Conservation (phyloP, 35 echinoderm and acorn worm species). For the Diadema setosum region DNA sequence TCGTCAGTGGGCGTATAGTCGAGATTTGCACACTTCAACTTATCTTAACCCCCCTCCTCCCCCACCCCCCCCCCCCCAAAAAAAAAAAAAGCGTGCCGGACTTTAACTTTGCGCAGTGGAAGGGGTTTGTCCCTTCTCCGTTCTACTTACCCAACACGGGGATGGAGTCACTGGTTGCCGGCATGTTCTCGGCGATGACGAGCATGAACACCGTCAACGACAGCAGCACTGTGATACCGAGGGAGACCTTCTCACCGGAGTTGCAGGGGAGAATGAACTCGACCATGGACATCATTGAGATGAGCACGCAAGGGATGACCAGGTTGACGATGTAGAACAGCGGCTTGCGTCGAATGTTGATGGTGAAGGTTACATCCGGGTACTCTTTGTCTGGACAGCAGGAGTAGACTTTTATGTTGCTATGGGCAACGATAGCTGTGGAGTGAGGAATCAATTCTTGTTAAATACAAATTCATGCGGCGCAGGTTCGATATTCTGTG, state of each 20-base stretch:
- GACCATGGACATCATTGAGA: slow-evolving; percentile 89
- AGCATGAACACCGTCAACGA: slow-evolving; percentile 97
- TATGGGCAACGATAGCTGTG: slow-evolving; percentile 9
- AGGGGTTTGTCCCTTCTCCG: no score
- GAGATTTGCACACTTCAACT: no score
- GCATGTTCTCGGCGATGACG: slow-evolving; percentile 96
- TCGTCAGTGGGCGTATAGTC: no score
- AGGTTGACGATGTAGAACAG: slow-evolving; percentile 96
- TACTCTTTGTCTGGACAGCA: slow-evolving; percentile 84
- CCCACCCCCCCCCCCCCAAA: no score
- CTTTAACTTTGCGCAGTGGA: no score
- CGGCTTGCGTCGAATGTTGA: slow-evolving; percentile 70
- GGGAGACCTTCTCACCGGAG: slow-evolving; percentile 96
- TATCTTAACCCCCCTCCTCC: no score
- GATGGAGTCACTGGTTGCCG: slow-evolving; percentile 78
- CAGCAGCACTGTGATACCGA: slow-evolving; percentile 93
- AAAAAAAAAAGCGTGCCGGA: no score
- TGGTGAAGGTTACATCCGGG: slow-evolving; percentile 81
- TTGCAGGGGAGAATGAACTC: slow-evolving; percentile 96
- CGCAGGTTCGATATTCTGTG: no score
- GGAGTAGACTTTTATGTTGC: slow-evolving; percentile 37
- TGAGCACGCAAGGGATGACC: slow-evolving; percentile 87
- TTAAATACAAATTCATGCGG: no score
- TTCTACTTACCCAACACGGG: slow-evolving; percentile 86
- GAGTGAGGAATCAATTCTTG: no score